Percentiles rank a stretch among this genome's conserved stretches.
These are phyloP conservation scores for Eulacestoma nigropectus DNA, from an alignment of 2,113 vertebrate genomes.

Conservation along the genomic window DNA sequence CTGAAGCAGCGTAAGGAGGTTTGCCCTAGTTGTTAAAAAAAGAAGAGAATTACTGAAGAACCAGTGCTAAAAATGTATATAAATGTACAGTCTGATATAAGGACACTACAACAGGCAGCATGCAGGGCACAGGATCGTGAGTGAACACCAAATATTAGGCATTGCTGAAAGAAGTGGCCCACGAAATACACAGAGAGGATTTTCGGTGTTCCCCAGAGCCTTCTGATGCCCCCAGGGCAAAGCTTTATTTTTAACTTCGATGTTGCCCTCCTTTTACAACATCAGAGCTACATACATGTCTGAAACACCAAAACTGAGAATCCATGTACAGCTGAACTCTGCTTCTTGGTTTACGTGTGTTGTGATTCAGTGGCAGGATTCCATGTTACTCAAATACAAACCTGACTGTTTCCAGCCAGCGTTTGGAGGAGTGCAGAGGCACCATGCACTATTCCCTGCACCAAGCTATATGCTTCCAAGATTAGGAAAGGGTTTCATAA, in stretches of 20 bases:
- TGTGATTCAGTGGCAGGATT: neutral
- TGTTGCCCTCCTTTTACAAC: neutral
- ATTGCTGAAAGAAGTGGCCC: neutral
- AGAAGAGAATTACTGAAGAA: conserved; percentile 48
- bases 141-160: neutral
- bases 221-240: neutral
- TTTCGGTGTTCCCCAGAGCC: neutral
- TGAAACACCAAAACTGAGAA: neutral
- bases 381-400: neutral
- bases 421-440: neutral
- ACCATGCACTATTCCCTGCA: neutral
- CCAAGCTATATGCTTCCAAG: neutral
- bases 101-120: neutral
- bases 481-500: neutral
- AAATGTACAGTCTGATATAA: neutral
- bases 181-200: neutral
- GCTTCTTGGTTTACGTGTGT: neutral
- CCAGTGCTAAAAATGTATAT: neutral
- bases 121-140: neutral
- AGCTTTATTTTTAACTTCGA: neutral
- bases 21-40: conserved; percentile 76
- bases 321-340: neutral
- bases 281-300: neutral
- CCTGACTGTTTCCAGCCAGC: neutral
- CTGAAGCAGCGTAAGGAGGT: conserved; percentile 83